A percentile compares a stretch with the other conserved stretches of the same genome.
Evolutionary conservation across 1,140 invertebrate species (phyloP).

Genomic region (Gryon sp.): DNA sequence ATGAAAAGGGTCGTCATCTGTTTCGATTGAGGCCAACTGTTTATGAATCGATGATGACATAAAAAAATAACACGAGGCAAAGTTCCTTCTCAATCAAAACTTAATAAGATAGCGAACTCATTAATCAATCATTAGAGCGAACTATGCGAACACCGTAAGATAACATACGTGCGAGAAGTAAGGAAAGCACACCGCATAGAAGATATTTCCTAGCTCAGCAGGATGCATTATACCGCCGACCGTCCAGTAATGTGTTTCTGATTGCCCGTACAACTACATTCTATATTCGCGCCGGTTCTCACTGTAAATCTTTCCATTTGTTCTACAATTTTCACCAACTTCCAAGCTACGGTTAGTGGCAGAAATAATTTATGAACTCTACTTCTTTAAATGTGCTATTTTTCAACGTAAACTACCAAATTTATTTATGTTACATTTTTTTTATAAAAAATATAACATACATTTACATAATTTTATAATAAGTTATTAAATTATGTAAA

Average conservation of each 20-base stretch:
- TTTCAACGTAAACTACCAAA: too few relatives aligned
- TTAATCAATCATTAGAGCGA: slow-evolving; percentile 51
- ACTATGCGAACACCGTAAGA: slow-evolving; percentile 27
- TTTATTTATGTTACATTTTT: too few relatives aligned
- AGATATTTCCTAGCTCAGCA: slow-evolving; percentile 71
- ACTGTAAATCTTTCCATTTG: slow-evolving; percentile 44
- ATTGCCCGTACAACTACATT: slow-evolving; percentile 71
- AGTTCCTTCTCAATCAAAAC: slow-evolving; percentile 19
- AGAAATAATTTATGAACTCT: slow-evolving; percentile 17
- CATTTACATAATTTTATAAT: too few relatives aligned
- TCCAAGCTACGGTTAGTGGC: slow-evolving; percentile 14
- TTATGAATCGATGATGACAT: slow-evolving; percentile 15
- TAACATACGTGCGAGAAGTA: slow-evolving; percentile 37
- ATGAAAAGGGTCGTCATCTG: slow-evolving; percentile 13
- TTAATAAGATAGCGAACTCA: slow-evolving; percentile 28
- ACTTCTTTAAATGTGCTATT: slow-evolving; percentile 4
- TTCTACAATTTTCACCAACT: slow-evolving; percentile 38
- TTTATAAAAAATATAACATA: too few relatives aligned
- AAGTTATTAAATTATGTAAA: too few relatives aligned
- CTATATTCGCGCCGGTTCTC: slow-evolving; percentile 64
- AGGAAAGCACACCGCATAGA: slow-evolving; percentile 40
- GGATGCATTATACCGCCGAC: slow-evolving; percentile 71
- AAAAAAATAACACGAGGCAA: slow-evolving; percentile 12
- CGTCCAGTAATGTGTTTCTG: slow-evolving; percentile 76
- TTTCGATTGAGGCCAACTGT: slow-evolving; percentile 8